These are phyloP conservation scores for Eulemur rubriventer DNA, from an alignment of 2,797 vertebrate genomes.

Conservation along the genomic window DNA sequence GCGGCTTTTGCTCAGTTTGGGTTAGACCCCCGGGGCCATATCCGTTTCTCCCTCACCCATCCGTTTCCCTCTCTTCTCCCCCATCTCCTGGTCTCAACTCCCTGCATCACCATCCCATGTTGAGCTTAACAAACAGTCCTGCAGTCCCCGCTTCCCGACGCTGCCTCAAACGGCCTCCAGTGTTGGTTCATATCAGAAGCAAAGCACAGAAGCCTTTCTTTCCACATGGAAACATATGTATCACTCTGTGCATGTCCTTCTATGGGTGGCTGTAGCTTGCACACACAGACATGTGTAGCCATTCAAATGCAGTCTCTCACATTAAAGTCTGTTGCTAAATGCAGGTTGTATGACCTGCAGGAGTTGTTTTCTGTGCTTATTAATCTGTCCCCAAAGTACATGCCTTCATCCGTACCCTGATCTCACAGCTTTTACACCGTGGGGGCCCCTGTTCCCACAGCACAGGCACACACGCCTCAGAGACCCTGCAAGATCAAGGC, in stretches of 20 bases:
- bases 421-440: slow-evolving; percentile 32
- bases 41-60: slow-evolving; percentile 56
- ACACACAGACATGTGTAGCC: background rate
- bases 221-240: slow-evolving; percentile 18
- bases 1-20: slow-evolving; percentile 74
- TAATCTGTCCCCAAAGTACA: slow-evolving; percentile 69
- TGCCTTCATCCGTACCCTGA: slow-evolving; percentile 57
- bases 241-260: slow-evolving; percentile 28
- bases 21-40: slow-evolving; percentile 83
- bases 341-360: slow-evolving; percentile 68
- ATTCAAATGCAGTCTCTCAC: background rate
- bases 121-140: slow-evolving; percentile 78
- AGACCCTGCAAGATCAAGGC: slow-evolving; percentile 78
- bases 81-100: slow-evolving; percentile 46
- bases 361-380: slow-evolving; percentile 56
- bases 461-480: slow-evolving; percentile 55
- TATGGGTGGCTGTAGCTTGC: background rate
- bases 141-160: slow-evolving; percentile 74
- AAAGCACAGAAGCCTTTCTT: slow-evolving; percentile 19
- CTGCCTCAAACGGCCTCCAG: slow-evolving; percentile 66
- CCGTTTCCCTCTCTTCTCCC: background rate
- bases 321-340: slow-evolving; percentile 57
- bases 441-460: slow-evolving; percentile 38
- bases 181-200: slow-evolving; percentile 44
- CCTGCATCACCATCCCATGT: slow-evolving; percentile 75